A percentile compares a stretch with the other conserved stretches of the same genome.
Evolutionary conservation across 2,888 invertebrate species (phyloP).

Genomic region (Teleiodes luculella): DNA sequence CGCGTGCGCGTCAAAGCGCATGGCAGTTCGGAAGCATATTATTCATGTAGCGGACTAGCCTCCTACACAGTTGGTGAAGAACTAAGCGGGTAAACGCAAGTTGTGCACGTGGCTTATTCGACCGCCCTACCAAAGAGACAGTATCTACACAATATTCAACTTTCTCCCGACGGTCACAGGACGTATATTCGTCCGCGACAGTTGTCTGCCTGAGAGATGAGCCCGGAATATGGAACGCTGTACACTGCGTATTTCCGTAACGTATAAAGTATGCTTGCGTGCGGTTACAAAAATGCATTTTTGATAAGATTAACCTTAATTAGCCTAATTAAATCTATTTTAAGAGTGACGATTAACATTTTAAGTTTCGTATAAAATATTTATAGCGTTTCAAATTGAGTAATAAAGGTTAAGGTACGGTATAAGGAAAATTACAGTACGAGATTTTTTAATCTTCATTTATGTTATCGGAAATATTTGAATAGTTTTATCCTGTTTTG

Average conservation of each 20-base stretch:
- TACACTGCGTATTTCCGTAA: constrained; percentile 72
- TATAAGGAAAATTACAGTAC: too few species aligned
- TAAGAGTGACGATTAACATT: neutral
- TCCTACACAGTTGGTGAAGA: constrained; percentile 77
- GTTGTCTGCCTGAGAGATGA: constrained; percentile 50
- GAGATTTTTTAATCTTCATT: too few species aligned
- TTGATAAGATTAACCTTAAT: constrained; percentile 22
- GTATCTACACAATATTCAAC: constrained; percentile 62
- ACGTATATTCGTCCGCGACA: constrained; percentile 55
- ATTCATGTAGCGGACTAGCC: constrained; percentile 74
- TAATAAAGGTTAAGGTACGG: too few species aligned
- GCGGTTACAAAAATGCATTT: constrained; percentile 64
- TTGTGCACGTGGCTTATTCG: constrained; percentile 74
- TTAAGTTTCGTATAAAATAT: neutral
- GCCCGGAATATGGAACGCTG: constrained; percentile 69
- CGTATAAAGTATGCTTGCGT: constrained; percentile 58
- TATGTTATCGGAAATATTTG: too few species aligned
- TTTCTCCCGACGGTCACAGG: constrained; percentile 59
- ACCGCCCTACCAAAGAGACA: constrained; percentile 71
- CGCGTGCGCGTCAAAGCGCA: constrained; percentile 58
- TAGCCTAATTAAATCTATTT: constrained; percentile 7
- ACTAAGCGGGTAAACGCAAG: constrained; percentile 76
- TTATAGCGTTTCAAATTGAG: too few species aligned
- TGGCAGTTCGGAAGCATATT: constrained; percentile 65
- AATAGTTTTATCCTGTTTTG: too few species aligned